phyloP scores from a whole-genome alignment of 2,113 vertebrate species.

The Setophaga kirtlandii region DNA sequence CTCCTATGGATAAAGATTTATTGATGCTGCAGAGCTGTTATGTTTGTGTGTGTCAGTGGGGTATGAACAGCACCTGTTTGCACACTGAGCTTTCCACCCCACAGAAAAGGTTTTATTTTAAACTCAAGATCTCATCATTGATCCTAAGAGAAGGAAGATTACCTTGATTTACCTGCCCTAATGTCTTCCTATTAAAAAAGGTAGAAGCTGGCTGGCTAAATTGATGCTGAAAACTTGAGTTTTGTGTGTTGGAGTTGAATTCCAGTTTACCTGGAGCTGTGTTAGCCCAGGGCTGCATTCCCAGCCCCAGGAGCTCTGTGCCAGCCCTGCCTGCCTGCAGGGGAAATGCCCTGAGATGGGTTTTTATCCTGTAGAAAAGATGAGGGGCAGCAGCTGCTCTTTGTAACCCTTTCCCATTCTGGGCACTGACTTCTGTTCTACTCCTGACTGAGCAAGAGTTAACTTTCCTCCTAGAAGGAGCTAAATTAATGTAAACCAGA shows the following conservation, averaged over 20 bases:
- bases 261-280: neutral
- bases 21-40: neutral
- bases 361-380: neutral
- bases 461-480: neutral
- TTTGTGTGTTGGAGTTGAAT: neutral
- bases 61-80: neutral
- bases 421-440: neutral
- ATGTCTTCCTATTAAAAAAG: neutral
- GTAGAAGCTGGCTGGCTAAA: neutral
- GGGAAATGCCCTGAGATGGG: neutral
- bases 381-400: neutral
- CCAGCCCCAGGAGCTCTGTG: neutral
- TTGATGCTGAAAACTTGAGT: rapidly evolving
- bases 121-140: neutral
- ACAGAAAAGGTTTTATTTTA: neutral
- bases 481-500: neutral
- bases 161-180: neutral
- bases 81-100: neutral
- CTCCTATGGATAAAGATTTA: neutral
- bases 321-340: neutral
- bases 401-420: neutral
- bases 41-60: neutral
- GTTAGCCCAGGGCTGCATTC: neutral
- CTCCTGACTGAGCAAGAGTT: neutral
- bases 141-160: neutral